Percentiles rank a stretch among this genome's conserved stretches.
Conservation (phyloP, 2,797 vertebrate genomes). For the Siniperca undulata region DNA sequence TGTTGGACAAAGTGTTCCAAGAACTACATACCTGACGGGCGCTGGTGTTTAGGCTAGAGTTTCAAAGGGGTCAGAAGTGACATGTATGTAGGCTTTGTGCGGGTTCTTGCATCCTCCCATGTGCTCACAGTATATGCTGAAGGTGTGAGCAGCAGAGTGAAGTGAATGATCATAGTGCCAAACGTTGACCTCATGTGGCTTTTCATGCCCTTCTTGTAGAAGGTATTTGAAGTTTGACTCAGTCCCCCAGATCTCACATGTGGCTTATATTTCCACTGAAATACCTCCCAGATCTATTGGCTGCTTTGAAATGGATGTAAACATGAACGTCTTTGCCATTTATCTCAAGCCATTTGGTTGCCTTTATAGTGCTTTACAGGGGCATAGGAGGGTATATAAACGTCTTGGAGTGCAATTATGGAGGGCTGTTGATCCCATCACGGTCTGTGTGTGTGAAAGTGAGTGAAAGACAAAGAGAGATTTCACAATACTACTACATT, state of each 20-base stretch:
- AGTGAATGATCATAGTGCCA: constrained; percentile 63
- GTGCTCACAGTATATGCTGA: constrained; percentile 44
- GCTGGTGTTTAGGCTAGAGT: constrained; percentile 35
- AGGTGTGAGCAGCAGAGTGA: constrained; percentile 62
- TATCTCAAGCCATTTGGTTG: constrained; percentile 55
- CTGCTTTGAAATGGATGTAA: constrained; percentile 76
- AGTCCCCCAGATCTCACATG: constrained; percentile 76
- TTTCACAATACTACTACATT: constrained; percentile 66
- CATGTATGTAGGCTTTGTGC: constrained; percentile 28
- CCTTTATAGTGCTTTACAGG: constrained; percentile 57
- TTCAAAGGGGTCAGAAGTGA: constrained; percentile 64
- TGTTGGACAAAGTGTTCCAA: constrained; percentile 44
- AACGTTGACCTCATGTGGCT: constrained; percentile 74
- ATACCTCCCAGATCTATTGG: constrained; percentile 73
- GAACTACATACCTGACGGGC: constrained; percentile 38
- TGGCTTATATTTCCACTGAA: constrained; percentile 77
- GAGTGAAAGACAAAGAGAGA: constrained; percentile 5
- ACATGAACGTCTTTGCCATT: constrained; percentile 59
- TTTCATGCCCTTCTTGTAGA: constrained; percentile 55
- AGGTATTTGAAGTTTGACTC: constrained; percentile 74
- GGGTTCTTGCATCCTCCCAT: constrained; percentile 30
- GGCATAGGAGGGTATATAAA: constrained; percentile 49
- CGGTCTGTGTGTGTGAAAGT: constrained; percentile 42
- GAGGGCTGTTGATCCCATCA: constrained; percentile 49
- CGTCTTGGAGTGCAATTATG: constrained; percentile 31